Evolutionary conservation across 2,113 vertebrate genomes (phyloP), one percentile per base, ranked within the genome.

Genomic region (Urocitellus parryii): DNA sequence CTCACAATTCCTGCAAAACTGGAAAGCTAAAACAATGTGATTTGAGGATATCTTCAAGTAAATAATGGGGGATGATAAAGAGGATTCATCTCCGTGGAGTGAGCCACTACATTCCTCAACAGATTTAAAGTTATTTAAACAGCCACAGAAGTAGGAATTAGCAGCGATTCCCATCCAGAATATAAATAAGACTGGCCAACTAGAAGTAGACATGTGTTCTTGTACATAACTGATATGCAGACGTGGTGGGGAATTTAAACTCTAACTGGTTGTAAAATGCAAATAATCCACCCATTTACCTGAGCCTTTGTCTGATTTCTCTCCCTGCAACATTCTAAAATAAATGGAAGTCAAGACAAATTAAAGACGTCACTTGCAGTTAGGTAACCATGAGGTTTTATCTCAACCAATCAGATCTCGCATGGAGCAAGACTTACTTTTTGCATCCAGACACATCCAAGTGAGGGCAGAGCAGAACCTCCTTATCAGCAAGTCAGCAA

Each of bases 401-500:
- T 7, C 58, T 22, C 20, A 24, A 56, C 13, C 24, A 61, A 61
- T 61, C 58, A 24, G 58, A 61, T 61, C 5, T 24, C 58, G 8
- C 2, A 56, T 24, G 7, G 58, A 61, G 5, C 48, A 61, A 61
- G 17, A 8, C 58, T 61, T 58, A 22, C 56, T 20, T 58, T 56
- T 56, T 17, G 34, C 68, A 67, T 51, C 45, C 45, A n/a, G 2
- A 7, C 4, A 4, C 39, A 32, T 17, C 34, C 24, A 39, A 29
- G 27, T 68, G 29, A 67, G 29, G 5, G 42, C 29, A n/a, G 39
- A 10, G 48, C 48, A 48, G 48, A 48, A 48, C 4, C 29, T 39
- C 17, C 48, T 20, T 1, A 4, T 8, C 24, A 32, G 68, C 24
- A 53, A 16, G 4, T 39, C 13, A 13, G 20, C 1, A 14, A 0